A percentile compares a stretch with the other conserved stretches of the same genome.
These are phyloP conservation scores for Ichneumoninae sp. DNA, from an alignment of 2,888 invertebrate genomes.

Conservation along the genomic window DNA sequence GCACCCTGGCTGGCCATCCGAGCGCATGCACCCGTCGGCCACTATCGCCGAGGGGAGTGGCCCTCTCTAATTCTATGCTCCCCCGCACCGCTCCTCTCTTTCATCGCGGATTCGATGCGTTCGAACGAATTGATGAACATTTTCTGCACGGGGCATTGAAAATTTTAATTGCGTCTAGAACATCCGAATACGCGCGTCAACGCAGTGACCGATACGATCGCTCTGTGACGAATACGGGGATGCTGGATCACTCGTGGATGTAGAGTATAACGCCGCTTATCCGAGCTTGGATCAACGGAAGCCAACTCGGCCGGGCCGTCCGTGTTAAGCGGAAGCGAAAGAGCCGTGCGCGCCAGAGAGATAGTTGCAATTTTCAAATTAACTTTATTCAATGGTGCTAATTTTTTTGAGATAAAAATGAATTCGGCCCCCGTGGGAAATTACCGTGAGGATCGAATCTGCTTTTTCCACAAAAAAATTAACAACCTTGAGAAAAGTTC, in stretches of 20 bases:
- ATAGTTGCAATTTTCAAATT: no score
- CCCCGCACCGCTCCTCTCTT: not conserved
- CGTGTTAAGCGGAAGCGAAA: not conserved
- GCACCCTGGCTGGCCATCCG: conserved; percentile 54
- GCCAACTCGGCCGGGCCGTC: not conserved
- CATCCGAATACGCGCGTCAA: not conserved
- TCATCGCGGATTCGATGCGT: conserved; percentile 36
- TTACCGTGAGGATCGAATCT: no score
- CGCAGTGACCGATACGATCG: not conserved
- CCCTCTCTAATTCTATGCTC: conserved; percentile 32
- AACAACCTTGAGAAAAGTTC: no score
- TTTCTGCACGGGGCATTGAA: conserved; percentile 21
- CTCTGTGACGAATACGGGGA: not conserved
- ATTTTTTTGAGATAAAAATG: no score
- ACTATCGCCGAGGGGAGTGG: conserved; percentile 53
- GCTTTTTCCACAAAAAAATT: no score
- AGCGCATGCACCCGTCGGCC: conserved; percentile 39
- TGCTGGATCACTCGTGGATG: not conserved
- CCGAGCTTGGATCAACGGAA: no score
- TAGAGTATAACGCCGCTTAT: not conserved
- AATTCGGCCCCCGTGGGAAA: no score
- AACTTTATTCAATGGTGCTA: no score
- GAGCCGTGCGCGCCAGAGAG: no score
- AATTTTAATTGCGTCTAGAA: conserved; percentile 22
- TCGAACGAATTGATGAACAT: conserved; percentile 37